Base-by-base conservation (phyloP, 2,888 invertebrate species). In the Stenoptilia bipunctidactyla region DNA sequence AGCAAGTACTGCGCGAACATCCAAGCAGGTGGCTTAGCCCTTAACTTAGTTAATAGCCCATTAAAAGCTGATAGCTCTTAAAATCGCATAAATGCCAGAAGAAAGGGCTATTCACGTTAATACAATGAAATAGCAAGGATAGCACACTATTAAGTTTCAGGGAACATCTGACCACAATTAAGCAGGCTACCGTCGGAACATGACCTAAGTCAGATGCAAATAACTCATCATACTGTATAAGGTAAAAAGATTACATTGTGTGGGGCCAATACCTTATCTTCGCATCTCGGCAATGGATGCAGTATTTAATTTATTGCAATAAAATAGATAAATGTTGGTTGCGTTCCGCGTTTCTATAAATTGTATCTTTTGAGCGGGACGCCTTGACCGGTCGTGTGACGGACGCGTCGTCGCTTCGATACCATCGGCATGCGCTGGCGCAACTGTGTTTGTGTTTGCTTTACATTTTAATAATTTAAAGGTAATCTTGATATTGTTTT, bases 181-280 rank as follows among this genome's bases (percentile, higher is more conserved):
- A 63, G 68, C 57, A 55, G 61, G 56, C 57, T 54, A 51, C n/a
- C n/a, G n/a, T n/a, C n/a, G n/a, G n/a, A n/a, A 15, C 49, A 52
- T 49, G 55, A 63, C 74, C 74, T 70, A 65, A 74, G 61, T 76
- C 67, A 67, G 72, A 80, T 82, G 80, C 79, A 79, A 80, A 80
- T 80, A 63, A 56, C 54, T 61, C 64, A 66, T 75, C 75, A 72
- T 55, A 46, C 77, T 74, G 58, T 75, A 67, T 77, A 82, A 68
- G 80, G 82, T 69, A 66, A 77, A 72, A 79, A 77, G 82, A 83
- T 82, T 79, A 82, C 80, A 82, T 83, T 83, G 82, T 83, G 66
- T 63, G 52, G 49, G 58, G 52, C 53, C 62, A 64, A 69, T 69
- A 67, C 66, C 67, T 71, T 83, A 82, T 80, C 77, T 74, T 54